Percentiles rank a stretch among this genome's conserved stretches.
Conservation (phyloP, 2,797 vertebrate genomes). For the Gallinago solitaria region DNA sequence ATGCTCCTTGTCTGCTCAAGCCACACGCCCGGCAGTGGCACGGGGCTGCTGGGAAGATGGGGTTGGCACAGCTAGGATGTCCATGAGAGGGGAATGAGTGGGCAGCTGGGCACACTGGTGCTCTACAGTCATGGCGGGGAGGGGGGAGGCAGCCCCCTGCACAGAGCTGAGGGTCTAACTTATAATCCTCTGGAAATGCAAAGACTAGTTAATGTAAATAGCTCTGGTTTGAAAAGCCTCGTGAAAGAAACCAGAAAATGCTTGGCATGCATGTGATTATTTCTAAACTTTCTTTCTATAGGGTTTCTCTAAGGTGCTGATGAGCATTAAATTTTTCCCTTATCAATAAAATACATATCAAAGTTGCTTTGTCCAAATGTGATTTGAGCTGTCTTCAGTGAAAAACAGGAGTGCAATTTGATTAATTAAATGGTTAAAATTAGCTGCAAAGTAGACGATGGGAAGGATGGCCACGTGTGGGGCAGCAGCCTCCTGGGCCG, state of each 20-base stretch:
- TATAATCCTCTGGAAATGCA: neutral
- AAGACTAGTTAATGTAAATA: neutral
- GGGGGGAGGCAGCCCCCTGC: neutral
- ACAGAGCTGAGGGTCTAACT: neutral
- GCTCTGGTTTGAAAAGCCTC: neutral
- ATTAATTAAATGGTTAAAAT: neutral
- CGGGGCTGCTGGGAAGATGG: accelerated
- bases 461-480: neutral
- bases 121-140: accelerated
- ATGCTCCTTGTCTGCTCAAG: accelerated
- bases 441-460: neutral
- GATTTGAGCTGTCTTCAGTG: neutral
- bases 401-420: neutral
- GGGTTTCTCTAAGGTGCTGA: neutral
- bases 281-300: neutral
- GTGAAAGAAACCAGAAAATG: neutral
- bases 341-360: neutral
- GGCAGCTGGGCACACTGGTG: neutral
- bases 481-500: neutral
- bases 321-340: neutral
- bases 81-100: neutral
- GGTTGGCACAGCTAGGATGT: neutral
- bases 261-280: neutral
- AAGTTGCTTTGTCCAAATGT: neutral
- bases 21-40: accelerated